These are phyloP conservation scores for Drosophila kuntzei DNA, from an alignment of 2,888 invertebrate genomes.

Conservation along the genomic window DNA sequence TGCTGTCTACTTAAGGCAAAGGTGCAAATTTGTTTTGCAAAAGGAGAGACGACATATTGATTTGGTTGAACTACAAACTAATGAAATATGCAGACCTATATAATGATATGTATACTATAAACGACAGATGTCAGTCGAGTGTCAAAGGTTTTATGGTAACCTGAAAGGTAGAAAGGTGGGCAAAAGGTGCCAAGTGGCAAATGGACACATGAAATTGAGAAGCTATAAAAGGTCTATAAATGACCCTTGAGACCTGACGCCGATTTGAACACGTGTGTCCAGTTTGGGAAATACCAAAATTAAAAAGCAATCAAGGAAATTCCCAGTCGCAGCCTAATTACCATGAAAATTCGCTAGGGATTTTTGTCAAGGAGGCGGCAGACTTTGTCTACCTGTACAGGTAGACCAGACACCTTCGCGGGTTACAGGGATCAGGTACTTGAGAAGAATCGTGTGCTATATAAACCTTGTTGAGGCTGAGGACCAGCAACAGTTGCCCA, in stretches of 20 bases:
- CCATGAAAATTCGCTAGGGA: slow-evolving; percentile 25
- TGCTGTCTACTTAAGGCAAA: slow-evolving; percentile 16
- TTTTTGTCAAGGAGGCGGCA: slow-evolving; percentile 6
- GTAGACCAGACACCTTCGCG: background rate
- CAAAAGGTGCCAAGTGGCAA: slow-evolving; percentile 24
- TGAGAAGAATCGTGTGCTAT: slow-evolving; percentile 24
- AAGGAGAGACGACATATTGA: slow-evolving; percentile 20
- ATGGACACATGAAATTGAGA: slow-evolving; percentile 2
- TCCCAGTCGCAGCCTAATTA: slow-evolving; percentile 42
- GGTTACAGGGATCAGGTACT: background rate
- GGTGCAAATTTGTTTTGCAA: slow-evolving; percentile 18
- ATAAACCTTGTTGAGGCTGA: slow-evolving; percentile 19
- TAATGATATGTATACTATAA: slow-evolving; percentile 1
- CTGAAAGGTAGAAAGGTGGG: slow-evolving; percentile 1
- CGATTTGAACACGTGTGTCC: slow-evolving; percentile 33
- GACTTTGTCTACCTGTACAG: slow-evolving; percentile 37
- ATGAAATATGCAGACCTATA: slow-evolving; percentile 11
- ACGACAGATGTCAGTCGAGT: slow-evolving; percentile 28
- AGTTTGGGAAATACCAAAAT: slow-evolving; percentile 49
- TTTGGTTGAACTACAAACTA: slow-evolving; percentile 12
- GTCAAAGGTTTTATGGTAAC: slow-evolving; percentile 31
- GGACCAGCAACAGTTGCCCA: slow-evolving; percentile 47
- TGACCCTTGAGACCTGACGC: slow-evolving; percentile 7
- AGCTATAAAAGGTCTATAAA: slow-evolving; percentile 38
- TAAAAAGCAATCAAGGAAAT: slow-evolving; percentile 63